phyloP scores from a whole-genome alignment of 2,797 vertebrate species.

The Luscinia luscinia region DNA sequence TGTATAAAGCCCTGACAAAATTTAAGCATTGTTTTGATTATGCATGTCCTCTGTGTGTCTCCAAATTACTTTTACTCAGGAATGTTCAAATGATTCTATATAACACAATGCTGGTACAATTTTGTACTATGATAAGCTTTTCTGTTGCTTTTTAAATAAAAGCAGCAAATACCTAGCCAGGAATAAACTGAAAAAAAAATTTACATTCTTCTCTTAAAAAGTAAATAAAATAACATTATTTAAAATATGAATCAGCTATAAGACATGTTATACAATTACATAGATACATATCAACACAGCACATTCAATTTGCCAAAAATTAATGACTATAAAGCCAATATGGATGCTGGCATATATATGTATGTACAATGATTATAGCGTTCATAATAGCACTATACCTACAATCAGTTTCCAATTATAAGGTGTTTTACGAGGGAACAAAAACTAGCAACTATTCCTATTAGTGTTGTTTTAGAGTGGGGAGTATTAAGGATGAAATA shows the following conservation, averaged over 20 bases:
- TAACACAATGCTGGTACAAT: slow-evolving; percentile 78
- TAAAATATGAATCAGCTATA: slow-evolving; percentile 88
- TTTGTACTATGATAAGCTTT: slow-evolving; percentile 70
- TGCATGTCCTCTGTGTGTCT: slow-evolving; percentile 58
- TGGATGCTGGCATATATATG: slow-evolving; percentile 82
- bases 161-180: slow-evolving; percentile 81
- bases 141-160: slow-evolving; percentile 80
- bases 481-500: slow-evolving; percentile 71
- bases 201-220: slow-evolving; percentile 89
- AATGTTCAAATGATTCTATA: slow-evolving; percentile 80
- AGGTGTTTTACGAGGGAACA: slow-evolving; percentile 79
- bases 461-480: slow-evolving; percentile 33
- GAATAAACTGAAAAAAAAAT: slow-evolving; percentile 85
- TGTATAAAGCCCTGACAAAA: slow-evolving; percentile 61
- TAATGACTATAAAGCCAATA: slow-evolving; percentile 87
- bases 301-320: slow-evolving; percentile 94
- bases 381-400: slow-evolving; percentile 28
- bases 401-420: slow-evolving; percentile 82
- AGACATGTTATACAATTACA: slow-evolving; percentile 94
- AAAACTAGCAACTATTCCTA: slow-evolving; percentile 58
- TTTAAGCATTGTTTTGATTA: slow-evolving; percentile 64
- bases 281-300: slow-evolving; percentile 93
- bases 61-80: slow-evolving; percentile 72
- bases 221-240: slow-evolving; percentile 85
- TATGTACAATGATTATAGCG: slow-evolving; percentile 79